phyloP scores from a whole-genome alignment of 2,113 vertebrate genomes.

The Spheniscus mendiculus region DNA sequence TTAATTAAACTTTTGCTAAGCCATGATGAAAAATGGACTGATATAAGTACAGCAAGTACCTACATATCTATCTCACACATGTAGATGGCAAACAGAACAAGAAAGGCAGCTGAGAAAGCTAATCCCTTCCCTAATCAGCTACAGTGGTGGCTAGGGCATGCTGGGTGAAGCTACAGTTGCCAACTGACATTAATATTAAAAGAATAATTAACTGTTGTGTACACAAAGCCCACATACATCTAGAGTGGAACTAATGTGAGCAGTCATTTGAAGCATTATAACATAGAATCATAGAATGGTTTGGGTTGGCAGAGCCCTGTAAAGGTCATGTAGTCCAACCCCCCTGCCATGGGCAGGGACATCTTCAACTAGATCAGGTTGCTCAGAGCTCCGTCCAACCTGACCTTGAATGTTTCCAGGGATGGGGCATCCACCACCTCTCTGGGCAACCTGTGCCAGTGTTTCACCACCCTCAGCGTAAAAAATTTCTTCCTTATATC shows the following conservation, averaged over 20 bases:
- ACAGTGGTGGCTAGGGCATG: not conserved
- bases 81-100: not conserved
- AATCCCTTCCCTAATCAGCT: not conserved
- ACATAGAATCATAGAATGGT: not conserved
- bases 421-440: too few species aligned
- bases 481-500: too few species aligned
- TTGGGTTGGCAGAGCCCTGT: too few species aligned
- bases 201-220: not conserved
- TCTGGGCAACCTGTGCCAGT: too few species aligned
- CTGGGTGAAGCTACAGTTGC: not conserved
- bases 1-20: not conserved
- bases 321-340: too few species aligned
- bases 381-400: too few species aligned
- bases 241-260: not conserved
- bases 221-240: not conserved
- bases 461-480: too few species aligned
- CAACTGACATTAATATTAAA: not conserved
- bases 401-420: too few species aligned
- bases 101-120: not conserved
- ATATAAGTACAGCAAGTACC: not conserved
- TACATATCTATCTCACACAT: not conserved
- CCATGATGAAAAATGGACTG: not conserved
- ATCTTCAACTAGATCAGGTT: too few species aligned
- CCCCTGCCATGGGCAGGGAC: too few species aligned
- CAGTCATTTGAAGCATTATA: not conserved